Evolutionary conservation across 2,113 vertebrate genomes (phyloP), one percentile per base, ranked within the genome.

Genomic region (Hypocryptadius cinnamomeus): DNA sequence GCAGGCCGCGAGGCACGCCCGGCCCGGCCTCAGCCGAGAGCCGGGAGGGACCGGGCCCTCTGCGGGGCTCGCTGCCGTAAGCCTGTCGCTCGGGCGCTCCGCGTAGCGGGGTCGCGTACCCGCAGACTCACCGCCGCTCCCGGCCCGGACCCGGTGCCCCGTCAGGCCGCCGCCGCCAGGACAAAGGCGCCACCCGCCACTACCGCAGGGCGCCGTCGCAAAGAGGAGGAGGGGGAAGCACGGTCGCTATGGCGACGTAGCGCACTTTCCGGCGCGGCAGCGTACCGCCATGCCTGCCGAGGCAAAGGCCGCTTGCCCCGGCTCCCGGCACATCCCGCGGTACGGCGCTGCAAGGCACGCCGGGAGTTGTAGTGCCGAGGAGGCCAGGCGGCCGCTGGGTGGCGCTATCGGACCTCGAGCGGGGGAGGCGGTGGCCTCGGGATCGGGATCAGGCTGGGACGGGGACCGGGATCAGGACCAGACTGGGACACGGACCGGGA

Each of bases 161-260:
- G 69, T 64, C 59, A 68, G 81, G 88, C 95, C 87, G 68, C 85
- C 65, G 60, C 85, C 89, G 89, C 82, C 93, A 88, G 95, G 83
- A 96, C 95, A 96, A 96, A 94, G 95, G 86, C 95, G 86, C 91
- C 89, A 90, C 86, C 74, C 66, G 47, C 86, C 51, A 15, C 82
- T 78, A 45, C 89, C 40, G 65, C 42, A 69, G 85, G 54, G 88
- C 79, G 20, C 54, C 13, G 92, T 79, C 90, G 90, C 68, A 91
- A 94, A 78, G 25, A 5, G 8, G 15, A 6, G 56, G 54, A 19
- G 4, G n/a, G 2, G 10, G 5, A 2, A 15, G 5, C 25, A 2
- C 10, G 3, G 16, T 20, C 10, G 4, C 23, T 28, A 31, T 17
- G 3, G 44, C 57, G 25, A 30, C 23, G 6, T 7, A 12, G 9